Base-by-base conservation (phyloP, 2,113 vertebrate species). In the Xerus inauris region DNA sequence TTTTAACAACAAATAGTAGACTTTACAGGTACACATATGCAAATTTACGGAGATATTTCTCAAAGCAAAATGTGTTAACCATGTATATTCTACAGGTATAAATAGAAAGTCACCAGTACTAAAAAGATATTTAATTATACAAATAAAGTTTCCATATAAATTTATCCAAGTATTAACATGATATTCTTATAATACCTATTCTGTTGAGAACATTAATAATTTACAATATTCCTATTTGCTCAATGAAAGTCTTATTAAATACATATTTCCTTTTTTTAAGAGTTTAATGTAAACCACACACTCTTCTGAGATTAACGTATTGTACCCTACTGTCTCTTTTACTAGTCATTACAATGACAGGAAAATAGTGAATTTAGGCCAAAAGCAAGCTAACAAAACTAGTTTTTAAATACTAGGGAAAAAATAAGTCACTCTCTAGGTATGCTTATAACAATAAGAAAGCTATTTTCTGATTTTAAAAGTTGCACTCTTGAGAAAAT, bases 241-340 rank as follows among this genome's bases (percentile, higher is more conserved):
- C 76, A 72, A 91, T 94, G 64, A 93, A 94, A 94, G 12, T 32
- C 45, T 87, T 96, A 94, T 92, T 97, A 97, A 97, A 95, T 71
- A 8, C 49, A 45, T 96, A 96, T 89, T 91, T 97, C 89, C 91
- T 87, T 89, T 91, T 38, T 89, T 9, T 51, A 89, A 69, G 32
- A 19, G 0, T 85, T 92, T 96, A 75, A 92, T 79, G 8, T 87
- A 93, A 97, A 64, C 40, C 64, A 42, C 3, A 67, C 9, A 75
- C 6, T 87, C 28, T 96, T 90, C 30, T 85, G 79, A 65, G 72
- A 89, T 76, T 92, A 87, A 62, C 28, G 54, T 92, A 47, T 62
- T 76, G 49, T 95, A 51, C 2, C n/a, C 54, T 26, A 77, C 82
- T 96, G 40, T 89, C 45, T 73, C 26, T 87, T 54, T 42, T 30